Evolutionary conservation across 1,140 invertebrate genomes (phyloP), one percentile per base, ranked within the genome.

Genomic region (Bombus fervidus): DNA sequence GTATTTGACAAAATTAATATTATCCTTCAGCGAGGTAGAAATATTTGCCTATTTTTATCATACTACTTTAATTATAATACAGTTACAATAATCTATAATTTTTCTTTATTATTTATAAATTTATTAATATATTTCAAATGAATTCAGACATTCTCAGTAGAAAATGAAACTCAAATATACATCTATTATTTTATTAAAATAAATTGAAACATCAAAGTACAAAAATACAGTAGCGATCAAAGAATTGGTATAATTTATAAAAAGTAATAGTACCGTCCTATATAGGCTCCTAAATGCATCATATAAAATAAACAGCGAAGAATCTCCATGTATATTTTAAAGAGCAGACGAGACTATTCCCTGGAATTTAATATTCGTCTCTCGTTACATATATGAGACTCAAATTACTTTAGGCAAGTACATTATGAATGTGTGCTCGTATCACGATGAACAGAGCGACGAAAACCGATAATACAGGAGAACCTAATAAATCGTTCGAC

Each of bases 401-500:
- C 39, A 28, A 43, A 66, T 71, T 37, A 80, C 25, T 69, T 69
- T 64, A 18, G 15, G 4, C 34, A 34, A 25, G 10, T 71, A 57
- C 12, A 39, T 78, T n/a, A 39, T 53, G 28, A 31, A n/a, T 5
- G 12, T 59, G 12, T 43, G 41, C 4, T 28, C 10, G 41, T 25
- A 41, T 41, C 15, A 5, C n/a, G 13, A 41, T 69, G 80, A 82
- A 34, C 25, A 39, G 15, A 22, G 39, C 57, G 39, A 64, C 25
- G 72, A 83, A 43, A 75, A 83, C 62, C 72, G 47, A 77, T 83
- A 83, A 53, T 43, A 53, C 47, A 68, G 43, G 13, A 68, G 72
- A 25, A 34, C 2, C 43, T 74, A 83, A 77, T 77, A 68, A 68
- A 77, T 68, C 62, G 28, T 28, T 74, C 39, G 39, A 34, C 57